Conservation (phyloP, 2,888 invertebrate species). For the Rotaria sp. region DNA sequence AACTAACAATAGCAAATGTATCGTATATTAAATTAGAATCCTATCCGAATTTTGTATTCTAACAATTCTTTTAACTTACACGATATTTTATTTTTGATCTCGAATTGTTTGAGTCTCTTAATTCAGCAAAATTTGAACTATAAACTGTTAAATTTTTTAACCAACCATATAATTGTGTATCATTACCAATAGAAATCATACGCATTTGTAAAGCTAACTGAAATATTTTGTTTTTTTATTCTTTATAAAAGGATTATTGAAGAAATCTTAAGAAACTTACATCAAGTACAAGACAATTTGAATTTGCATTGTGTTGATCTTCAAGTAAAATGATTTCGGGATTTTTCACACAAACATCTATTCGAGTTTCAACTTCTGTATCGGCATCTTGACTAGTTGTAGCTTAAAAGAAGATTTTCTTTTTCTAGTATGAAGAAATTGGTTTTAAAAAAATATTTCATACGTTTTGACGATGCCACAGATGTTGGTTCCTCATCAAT, state of each 20-base stretch:
- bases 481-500: no score
- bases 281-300: slow-evolving; percentile 70
- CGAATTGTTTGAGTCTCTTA: background rate
- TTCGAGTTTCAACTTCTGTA: slow-evolving; percentile 55
- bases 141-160: slow-evolving; percentile 31
- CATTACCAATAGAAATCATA: background rate
- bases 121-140: slow-evolving; percentile 36
- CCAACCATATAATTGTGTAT: slow-evolving; percentile 26
- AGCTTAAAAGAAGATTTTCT: no score
- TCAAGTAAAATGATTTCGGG: slow-evolving; percentile 81
- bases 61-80: slow-evolving; percentile 48
- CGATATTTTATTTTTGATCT: slow-evolving; percentile 40
- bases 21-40: no score
- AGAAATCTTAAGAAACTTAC: slow-evolving; percentile 61
- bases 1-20: no score
- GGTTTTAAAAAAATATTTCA: no score
- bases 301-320: slow-evolving; percentile 63
- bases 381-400: no score
- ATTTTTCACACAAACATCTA: slow-evolving; percentile 73
- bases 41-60: no score
- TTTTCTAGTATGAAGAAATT: no score
- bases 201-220: background rate
- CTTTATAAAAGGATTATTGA: no score
- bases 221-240: background rate
- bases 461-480: no score